Base-by-base conservation (phyloP, 2,113 vertebrate species). In the Tyto alba region DNA sequence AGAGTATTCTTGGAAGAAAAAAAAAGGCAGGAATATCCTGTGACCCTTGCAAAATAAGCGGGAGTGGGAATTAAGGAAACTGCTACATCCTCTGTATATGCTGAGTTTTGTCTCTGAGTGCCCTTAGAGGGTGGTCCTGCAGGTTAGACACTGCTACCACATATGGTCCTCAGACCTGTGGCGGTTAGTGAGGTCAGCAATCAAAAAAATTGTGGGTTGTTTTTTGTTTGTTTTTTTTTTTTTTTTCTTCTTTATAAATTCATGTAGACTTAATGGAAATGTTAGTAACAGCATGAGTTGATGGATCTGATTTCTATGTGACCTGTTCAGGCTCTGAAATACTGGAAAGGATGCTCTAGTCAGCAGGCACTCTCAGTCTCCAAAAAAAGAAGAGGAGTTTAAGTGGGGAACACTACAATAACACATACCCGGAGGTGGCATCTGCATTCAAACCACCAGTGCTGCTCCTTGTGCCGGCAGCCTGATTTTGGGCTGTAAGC, bases 371-470 rank as follows among this genome's bases (percentile, higher is more conserved):
- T 71, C 34, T 78, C 2, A 2, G 27, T 88, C 66, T 96, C 56
- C 71, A 53, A 6, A 67, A 18, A 62, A 34, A 34, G 36, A 43
- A 23, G 45, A 45, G 8, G 85, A 20, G 13, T 76, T 89, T 79
- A 43, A 29, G 32, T 7, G 14, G 34, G 26, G 48, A 78, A 41
- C 16, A 5, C 59, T 53, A 14, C 11, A 0, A 1, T 30, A 45
- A 41, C 18, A 20, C 34, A 20, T 11, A 17, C 16, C 11, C 19
- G 34, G 40, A 7, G 45, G 4, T 74, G 26, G 38, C 57, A 53
- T 30, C 13, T 30, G 56, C 5, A 5, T 1, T 60, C 69, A 45
- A 40, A 40, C 36, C 7, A 4, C 22, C 1, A 1, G 36, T 23
- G 15, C 41, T 78, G 1, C 3, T 53, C 11, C 26, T 67, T 21